A percentile compares a stretch with the other conserved stretches of the same genome.
phyloP scores from a whole-genome alignment of 2,797 vertebrate genomes.

The Poeciliopsis paucimaculata region DNA sequence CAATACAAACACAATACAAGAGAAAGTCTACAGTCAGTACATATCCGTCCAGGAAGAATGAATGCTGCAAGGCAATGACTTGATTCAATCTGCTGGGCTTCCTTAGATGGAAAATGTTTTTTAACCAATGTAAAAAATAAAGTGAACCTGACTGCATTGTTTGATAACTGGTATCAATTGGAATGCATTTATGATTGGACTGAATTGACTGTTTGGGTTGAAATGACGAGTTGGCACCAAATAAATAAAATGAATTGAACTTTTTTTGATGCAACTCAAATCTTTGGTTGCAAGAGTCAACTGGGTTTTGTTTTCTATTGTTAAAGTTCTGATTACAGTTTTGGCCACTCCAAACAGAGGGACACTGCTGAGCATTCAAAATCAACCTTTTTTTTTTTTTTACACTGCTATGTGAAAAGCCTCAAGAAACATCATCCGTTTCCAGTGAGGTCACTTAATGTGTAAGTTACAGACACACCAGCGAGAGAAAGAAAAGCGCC shows the following conservation, averaged over 20 bases:
- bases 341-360: neutral
- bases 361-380: neutral
- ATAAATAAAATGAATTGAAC: neutral
- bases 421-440: neutral
- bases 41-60: neutral
- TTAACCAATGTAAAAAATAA: neutral
- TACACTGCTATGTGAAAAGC: neutral
- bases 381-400: neutral
- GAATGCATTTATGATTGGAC: neutral
- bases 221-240: neutral
- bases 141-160: neutral
- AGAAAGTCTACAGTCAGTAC: neutral
- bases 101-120: neutral
- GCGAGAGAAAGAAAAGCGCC: constrained; percentile 39
- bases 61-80: neutral
- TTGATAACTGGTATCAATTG: neutral
- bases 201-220: neutral
- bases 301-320: neutral
- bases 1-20: too few relatives aligned
- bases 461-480: constrained; percentile 71
- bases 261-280: neutral
- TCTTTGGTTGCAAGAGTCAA: neutral
- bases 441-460: constrained; percentile 63
- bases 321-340: neutral
- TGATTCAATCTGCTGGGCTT: neutral